Evolutionary conservation across 2,888 invertebrate species (phyloP), one percentile per base, ranked within the genome.

Genomic region (Hecatera dysodea): DNA sequence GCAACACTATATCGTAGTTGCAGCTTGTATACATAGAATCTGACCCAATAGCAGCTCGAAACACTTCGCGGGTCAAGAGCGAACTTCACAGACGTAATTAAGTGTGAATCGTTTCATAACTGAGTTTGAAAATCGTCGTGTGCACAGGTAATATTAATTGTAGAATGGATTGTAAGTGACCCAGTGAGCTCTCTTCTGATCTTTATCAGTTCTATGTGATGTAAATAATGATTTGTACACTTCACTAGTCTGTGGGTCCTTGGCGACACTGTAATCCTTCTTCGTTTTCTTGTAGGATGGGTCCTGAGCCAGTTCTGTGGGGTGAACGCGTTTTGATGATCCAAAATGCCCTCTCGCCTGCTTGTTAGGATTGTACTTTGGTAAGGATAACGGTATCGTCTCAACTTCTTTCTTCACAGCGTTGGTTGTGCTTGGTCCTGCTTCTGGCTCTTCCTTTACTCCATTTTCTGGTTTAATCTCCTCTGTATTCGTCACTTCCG

Each of bases 131-230:
- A n/a, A 15, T 22, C 17, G 8, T 36, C 36, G 5, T 56, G 15
- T 15, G 33, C 15, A 15, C 11, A 39, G 8, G 11, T 63, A 24
- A 52, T 12, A 67, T 95, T 94, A 98, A 95, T 98, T 98, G 91
- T 98, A 98, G 93, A 98, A 98, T 62, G 99, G 99, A 96, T 99
- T 99, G 88, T 99, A 99, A 0, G 99, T 99, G 67, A 99, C 97
- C 99, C 99, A 99, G 91, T 99, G 99, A 2, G 99, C 99, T 84
- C 98, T 97, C 56, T 97, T 97, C 91, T 99, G 99, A 65, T 98
- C 97, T 86, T 98, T 97, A 68, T 99, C 99, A 67, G 97, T 97
- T 88, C 98, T 97, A 90, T 99, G 99, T 12, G 98, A 97, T 0
- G 99, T 99, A 90, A 99, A 99, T 64, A 99, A 92, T 3, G 99